Conservation (phyloP, 2,888 invertebrate species). For the Nomada goodeniana region DNA sequence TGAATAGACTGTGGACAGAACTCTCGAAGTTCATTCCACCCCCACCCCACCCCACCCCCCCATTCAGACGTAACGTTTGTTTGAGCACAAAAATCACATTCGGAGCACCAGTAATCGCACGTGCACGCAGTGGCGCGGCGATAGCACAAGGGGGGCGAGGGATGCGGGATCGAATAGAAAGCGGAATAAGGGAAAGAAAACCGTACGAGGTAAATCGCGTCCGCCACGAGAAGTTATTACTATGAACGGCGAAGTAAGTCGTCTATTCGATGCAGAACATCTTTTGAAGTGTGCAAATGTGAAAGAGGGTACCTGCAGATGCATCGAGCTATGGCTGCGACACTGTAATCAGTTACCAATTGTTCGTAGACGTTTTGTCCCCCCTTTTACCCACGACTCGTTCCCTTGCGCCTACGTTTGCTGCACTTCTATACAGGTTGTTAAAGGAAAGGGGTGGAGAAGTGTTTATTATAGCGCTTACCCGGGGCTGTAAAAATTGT, state of each 20-base stretch:
- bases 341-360: constrained; percentile 77
- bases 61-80: constrained; percentile 54
- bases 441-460: not conserved
- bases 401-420: constrained; percentile 49
- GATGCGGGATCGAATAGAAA: not conserved
- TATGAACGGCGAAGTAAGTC: constrained; percentile 17
- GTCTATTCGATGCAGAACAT: constrained; percentile 37
- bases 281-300: constrained; percentile 22
- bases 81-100: constrained; percentile 52
- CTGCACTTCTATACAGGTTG: constrained; percentile 41
- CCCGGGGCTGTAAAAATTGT: too few relatives aligned
- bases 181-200: not conserved
- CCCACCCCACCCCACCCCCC: too few relatives aligned
- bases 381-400: constrained; percentile 58
- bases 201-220: not conserved
- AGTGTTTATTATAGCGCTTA: too few relatives aligned
- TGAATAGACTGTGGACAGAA: constrained; percentile 59
- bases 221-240: not conserved
- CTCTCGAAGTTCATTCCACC: constrained; percentile 27
- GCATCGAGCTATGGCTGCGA: constrained; percentile 82
- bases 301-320: constrained; percentile 81
- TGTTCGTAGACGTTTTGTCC: constrained; percentile 69
- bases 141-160: constrained; percentile 75
- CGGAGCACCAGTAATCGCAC: constrained; percentile 72
- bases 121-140: constrained; percentile 82